These are phyloP conservation scores for Centroberyx gerrardi DNA, from an alignment of 2,797 vertebrate genomes.

Conservation along the genomic window DNA sequence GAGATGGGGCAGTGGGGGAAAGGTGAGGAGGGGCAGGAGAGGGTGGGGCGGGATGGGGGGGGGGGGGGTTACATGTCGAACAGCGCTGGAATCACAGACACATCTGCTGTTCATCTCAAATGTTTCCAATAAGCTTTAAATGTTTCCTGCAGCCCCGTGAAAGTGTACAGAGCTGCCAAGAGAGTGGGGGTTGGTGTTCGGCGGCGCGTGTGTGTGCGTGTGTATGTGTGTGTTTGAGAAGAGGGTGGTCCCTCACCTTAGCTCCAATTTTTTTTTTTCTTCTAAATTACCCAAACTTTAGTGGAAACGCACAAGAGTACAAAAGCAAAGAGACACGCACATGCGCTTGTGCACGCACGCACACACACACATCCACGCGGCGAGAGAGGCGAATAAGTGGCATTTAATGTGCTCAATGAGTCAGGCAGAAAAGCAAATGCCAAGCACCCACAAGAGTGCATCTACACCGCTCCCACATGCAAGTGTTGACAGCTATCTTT, in stretches of 20 bases:
- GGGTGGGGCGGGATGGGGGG: slow-evolving; percentile 41
- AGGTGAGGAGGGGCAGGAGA: slow-evolving; percentile 50
- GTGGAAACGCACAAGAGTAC: slow-evolving; percentile 22
- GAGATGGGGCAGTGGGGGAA: slow-evolving; percentile 11
- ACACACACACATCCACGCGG: slow-evolving; percentile 30
- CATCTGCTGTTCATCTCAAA: slow-evolving; percentile 81
- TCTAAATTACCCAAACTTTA: slow-evolving; percentile 54
- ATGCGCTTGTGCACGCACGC: slow-evolving; percentile 10
- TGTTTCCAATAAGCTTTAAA: slow-evolving; percentile 77
- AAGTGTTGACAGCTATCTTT: slow-evolving; percentile 85
- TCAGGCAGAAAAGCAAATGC: slow-evolving; percentile 75
- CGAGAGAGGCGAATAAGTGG: slow-evolving; percentile 72
- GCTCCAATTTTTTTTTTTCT: slow-evolving; percentile 17
- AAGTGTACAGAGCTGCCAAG: slow-evolving; percentile 49
- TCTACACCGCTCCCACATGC: slow-evolving; percentile 70
- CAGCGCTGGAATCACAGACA: slow-evolving; percentile 76
- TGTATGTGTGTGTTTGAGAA: slow-evolving; percentile 26
- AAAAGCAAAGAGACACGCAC: slow-evolving; percentile 36
- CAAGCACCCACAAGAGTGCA: slow-evolving; percentile 67
- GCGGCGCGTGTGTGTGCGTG: slow-evolving; percentile 41
- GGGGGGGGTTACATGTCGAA: slow-evolving; percentile 64
- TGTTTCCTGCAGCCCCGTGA: slow-evolving; percentile 74
- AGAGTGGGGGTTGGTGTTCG: slow-evolving; percentile 21
- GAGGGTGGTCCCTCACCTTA: slow-evolving; percentile 41
- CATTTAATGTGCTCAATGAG: slow-evolving; percentile 75